Percentiles rank a stretch among this genome's conserved stretches.
Evolutionary conservation across 2,888 invertebrate genomes (phyloP).

Genomic region (Dorcus parallelipipedus): DNA sequence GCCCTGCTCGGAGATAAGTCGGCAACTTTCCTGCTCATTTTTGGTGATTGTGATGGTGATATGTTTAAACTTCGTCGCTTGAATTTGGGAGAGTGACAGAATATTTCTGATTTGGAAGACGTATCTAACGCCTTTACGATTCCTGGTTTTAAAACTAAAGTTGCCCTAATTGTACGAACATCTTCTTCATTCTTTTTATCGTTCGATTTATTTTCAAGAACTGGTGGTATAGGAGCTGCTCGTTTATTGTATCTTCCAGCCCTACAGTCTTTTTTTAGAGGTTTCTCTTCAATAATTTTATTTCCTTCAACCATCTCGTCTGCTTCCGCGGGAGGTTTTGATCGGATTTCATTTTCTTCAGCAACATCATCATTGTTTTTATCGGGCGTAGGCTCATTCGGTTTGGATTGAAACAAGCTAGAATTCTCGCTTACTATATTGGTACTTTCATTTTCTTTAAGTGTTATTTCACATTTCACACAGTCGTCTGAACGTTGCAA

Average conservation of each 20-base stretch:
- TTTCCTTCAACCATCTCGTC: background rate
- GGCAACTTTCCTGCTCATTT: conserved; percentile 6
- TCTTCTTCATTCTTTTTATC: conserved; percentile 14
- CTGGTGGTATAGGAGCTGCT: conserved; percentile 51
- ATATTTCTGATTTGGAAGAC: conserved; percentile 25
- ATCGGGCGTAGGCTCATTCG: background rate
- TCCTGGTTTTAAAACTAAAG: conserved; percentile 51
- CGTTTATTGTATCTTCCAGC: conserved; percentile 55
- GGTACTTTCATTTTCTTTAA: conserved; percentile 4
- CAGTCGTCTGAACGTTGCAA: too few relatives aligned
- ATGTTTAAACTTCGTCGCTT: conserved; percentile 32
- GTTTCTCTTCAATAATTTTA: background rate
- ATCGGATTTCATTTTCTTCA: background rate
- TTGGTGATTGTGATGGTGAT: conserved; percentile 18
- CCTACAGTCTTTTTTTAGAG: conserved; percentile 27
- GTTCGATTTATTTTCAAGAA: conserved; percentile 7
- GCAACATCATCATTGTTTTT: background rate
- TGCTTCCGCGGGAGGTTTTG: background rate
- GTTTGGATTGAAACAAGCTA: background rate
- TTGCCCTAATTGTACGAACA: conserved; percentile 48
- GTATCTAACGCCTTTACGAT: conserved; percentile 37
- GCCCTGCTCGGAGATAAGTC: conserved; percentile 28
- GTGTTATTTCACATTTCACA: background rate
- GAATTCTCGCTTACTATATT: background rate
- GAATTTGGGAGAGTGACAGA: conserved; percentile 40